Evolutionary conservation across 2,888 invertebrate genomes (phyloP), one percentile per base, ranked within the genome.

Genomic region (Plutella xylostella): DNA sequence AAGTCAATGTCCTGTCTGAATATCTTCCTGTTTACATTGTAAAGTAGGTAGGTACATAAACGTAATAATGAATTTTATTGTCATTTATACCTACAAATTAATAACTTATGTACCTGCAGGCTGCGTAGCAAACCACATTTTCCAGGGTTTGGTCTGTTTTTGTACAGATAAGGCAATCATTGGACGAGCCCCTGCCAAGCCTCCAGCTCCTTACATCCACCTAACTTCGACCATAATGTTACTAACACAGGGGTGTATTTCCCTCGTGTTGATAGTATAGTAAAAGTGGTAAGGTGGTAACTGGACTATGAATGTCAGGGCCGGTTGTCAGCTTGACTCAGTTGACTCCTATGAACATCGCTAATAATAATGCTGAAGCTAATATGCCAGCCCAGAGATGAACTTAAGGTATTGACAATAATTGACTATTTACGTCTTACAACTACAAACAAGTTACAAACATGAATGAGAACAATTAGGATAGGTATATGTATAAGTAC

Each of bases 261-360:
- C 3, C n/a, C 20, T 37, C 4, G n/a, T 37, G 19, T 37, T 17
- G 37, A 17, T 2, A n/a, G 37, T 17, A 5, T n/a, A n/a, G 19
- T 20, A 3, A 2, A 9, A 12, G 17, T 19, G 19, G 18, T 37
- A 1, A 20, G 6, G n/a, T 31, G 18, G 31, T 42, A 42, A 42
- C 42, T 19, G 42, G 31, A 42, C 42, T 42, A 42, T 42, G 42
- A 42, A 42, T 42, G 42, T 42, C 42, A 42, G 19, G 42, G 42
- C 31, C 42, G 42, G 31, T 31, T 31, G 12, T 19, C 42, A 42
- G 19, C 31, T 30, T 42, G 30, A 14, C 31, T 20, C 39, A 12
- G 33, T 33, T 28, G 9, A 9, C 28, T 28, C 34, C 1, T 17
- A 34, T 34, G 17, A 34, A 34, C 34, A 34, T 34, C 3, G 34